Conservation (phyloP, 2,797 vertebrate species). For the Sebastes iracundus region DNA sequence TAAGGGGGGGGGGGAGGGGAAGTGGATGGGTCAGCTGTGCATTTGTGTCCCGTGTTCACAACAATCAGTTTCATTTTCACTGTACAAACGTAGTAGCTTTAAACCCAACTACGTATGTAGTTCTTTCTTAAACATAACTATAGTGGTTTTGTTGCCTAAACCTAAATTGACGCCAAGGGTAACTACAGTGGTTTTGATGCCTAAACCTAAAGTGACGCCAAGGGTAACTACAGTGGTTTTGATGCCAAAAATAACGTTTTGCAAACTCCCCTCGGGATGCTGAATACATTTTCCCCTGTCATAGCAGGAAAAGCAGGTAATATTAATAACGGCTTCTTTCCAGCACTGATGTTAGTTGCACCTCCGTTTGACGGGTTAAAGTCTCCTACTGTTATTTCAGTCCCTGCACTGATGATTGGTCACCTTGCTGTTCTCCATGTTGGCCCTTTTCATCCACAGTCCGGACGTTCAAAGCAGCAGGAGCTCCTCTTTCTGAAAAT, state of each 20-base stretch:
- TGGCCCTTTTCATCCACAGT: slow-evolving; percentile 13
- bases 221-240: too few species aligned
- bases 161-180: too few species aligned
- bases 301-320: neutral
- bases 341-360: neutral
- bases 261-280: neutral
- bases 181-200: too few species aligned
- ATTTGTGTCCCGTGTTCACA: too few species aligned
- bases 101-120: too few species aligned
- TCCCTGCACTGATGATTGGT: slow-evolving; percentile 24
- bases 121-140: too few species aligned
- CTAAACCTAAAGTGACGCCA: too few species aligned
- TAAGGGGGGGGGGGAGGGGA: too few species aligned
- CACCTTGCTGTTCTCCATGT: slow-evolving; percentile 85
- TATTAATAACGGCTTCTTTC: neutral
- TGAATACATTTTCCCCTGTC: neutral
- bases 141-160: too few species aligned
- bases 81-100: too few species aligned
- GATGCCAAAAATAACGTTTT: too few species aligned
- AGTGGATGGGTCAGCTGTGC: too few species aligned
- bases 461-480: neutral
- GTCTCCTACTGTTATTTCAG: neutral
- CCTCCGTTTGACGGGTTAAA: neutral
- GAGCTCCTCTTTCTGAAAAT: slow-evolving; percentile 45
- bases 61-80: neutral